Evolutionary conservation across 1,140 invertebrate species (phyloP).

Genomic region (Pristionchus pacificus): DNA sequence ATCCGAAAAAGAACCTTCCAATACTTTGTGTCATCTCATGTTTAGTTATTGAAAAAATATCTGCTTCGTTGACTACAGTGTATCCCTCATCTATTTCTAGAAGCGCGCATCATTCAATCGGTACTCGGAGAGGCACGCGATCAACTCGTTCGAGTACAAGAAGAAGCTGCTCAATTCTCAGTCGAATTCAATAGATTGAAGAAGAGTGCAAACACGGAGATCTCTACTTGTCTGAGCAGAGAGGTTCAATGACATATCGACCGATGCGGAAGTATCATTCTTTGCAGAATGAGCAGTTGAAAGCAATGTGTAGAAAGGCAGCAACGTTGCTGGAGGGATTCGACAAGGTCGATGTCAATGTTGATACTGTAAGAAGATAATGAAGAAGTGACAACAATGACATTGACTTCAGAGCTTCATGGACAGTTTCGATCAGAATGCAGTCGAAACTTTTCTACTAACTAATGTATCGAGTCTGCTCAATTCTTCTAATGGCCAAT

Average conservation of each 20-base stretch:
- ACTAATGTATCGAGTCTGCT: slow-evolving; percentile 31
- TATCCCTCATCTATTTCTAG: not conserved
- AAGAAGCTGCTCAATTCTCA: not conserved
- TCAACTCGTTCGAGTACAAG: not conserved
- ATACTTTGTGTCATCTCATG: too few relatives aligned
- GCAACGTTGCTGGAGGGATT: slow-evolving; percentile 28
- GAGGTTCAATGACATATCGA: slow-evolving; percentile 13
- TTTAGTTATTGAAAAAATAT: not conserved
- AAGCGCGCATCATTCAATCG: slow-evolving; percentile 16
- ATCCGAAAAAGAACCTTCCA: not conserved
- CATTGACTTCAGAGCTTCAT: slow-evolving; percentile 36
- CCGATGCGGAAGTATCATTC: not conserved
- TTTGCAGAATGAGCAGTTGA: slow-evolving; percentile 28
- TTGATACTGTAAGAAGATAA: slow-evolving; percentile 33
- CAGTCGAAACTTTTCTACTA: slow-evolving; percentile 28
- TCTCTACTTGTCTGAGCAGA: slow-evolving; percentile 34
- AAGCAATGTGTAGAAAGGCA: slow-evolving; percentile 33
- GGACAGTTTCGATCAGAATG: slow-evolving; percentile 21
- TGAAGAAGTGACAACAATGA: too few relatives aligned
- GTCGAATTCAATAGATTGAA: slow-evolving; percentile 35
- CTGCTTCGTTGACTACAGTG: not conserved
- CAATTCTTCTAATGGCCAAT: slow-evolving; percentile 18
- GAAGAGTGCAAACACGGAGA: slow-evolving; percentile 38
- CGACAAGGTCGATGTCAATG: slow-evolving; percentile 21
- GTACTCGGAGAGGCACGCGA: not conserved